A percentile compares a stretch with the other conserved stretches of the same genome.
Conservation (phyloP, 2,888 invertebrate species). For the Parnassius apollo region DNA sequence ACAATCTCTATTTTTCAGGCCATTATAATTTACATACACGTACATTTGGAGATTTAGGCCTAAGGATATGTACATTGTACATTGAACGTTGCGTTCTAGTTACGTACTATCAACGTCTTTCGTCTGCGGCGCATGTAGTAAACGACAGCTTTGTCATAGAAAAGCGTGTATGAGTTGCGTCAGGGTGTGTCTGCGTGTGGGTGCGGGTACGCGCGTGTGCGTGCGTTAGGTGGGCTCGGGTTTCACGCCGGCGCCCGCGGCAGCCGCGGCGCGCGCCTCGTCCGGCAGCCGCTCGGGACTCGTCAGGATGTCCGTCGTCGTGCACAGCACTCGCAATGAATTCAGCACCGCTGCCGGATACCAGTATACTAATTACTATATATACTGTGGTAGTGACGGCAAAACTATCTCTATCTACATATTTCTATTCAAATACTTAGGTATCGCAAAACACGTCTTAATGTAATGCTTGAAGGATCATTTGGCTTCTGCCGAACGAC, state of each 20-base stretch:
- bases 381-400: not conserved
- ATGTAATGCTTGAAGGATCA: too few species aligned
- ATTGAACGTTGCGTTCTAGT: too few species aligned
- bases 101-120: not conserved
- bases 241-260: constrained; percentile 61
- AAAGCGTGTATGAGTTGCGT: not conserved
- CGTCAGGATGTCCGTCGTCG: constrained; percentile 94
- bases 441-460: too few species aligned
- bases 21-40: too few species aligned
- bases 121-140: not conserved
- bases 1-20: too few species aligned
- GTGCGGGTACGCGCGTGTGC: constrained; percentile 23
- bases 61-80: too few species aligned
- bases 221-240: constrained; percentile 62
- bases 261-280: constrained; percentile 91
- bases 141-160: not conserved
- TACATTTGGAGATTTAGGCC: too few species aligned
- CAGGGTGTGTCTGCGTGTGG: constrained; percentile 8
- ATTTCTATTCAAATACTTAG: too few species aligned
- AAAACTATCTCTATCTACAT: not conserved
- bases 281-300: constrained; percentile 94
- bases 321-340: constrained; percentile 93
- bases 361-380: not conserved
- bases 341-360: constrained; percentile 89
- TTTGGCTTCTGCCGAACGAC: too few species aligned